Base-by-base conservation (phyloP, 2,888 invertebrate species). In the Argyra leucocephala region DNA sequence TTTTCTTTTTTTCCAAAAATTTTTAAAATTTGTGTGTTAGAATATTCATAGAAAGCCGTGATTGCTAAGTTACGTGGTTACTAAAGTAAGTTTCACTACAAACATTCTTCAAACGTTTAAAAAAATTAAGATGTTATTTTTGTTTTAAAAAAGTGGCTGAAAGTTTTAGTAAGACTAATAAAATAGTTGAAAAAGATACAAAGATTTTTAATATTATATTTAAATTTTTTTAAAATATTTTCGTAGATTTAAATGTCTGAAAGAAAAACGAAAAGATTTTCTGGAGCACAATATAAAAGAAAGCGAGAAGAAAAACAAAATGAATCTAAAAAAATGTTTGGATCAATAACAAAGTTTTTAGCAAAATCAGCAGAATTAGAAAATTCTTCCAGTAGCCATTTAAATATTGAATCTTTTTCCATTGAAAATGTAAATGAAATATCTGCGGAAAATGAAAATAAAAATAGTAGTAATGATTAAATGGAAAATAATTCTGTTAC, bases 11-110 rank as follows among this genome's bases (percentile, higher is more conserved):
- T 57, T 57, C 57, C 21, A 57, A 57, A 57, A 57, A n/a, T n/a
- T n/a, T 57, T 31, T 57, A 57, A 57, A 57, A 57, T 57, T 57
- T 57, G 57, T 57, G 57, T 57, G 57, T 57, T 57, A 57, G 57
- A 57, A 57, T 57, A 57, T 57, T 57, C 57, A 57, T 57, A 57
- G 57, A 21, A 57, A 57, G 57, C 57, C 57, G 57, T 57, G 57
- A 57, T 57, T 57, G 57, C 57, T 57, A 57, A 57, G 57, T n/a
- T 31, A 31, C 31, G 31, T 31, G 26, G 7, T 31, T 31, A n/a
- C n/a, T n/a, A n/a, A n/a, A n/a, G n/a, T n/a, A n/a, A n/a, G n/a
- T n/a, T n/a, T n/a, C n/a, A n/a, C n/a, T n/a, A n/a, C n/a, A n/a
- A n/a, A n/a, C n/a, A n/a, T n/a, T n/a, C n/a, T n/a, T n/a, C n/a